Conservation (phyloP, 1,140 invertebrate genomes). For the Argopecten irradians region DNA sequence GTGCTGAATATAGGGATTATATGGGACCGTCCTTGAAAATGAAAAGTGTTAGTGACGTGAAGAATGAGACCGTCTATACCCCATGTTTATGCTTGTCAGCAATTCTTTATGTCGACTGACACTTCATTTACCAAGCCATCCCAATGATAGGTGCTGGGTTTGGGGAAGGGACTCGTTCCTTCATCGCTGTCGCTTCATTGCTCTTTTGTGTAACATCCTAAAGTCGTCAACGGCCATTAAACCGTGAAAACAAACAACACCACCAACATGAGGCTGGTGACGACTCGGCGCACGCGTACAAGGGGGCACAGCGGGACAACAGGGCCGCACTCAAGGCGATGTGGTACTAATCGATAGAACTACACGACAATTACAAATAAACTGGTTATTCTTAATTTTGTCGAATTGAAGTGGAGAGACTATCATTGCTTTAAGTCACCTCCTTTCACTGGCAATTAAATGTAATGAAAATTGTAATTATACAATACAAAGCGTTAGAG, state of each 20-base stretch:
- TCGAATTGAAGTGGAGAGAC: slow-evolving; percentile 35
- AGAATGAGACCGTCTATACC: slow-evolving; percentile 31
- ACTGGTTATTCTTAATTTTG: slow-evolving; percentile 39
- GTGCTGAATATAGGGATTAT: slow-evolving; percentile 27
- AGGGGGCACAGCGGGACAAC: neutral
- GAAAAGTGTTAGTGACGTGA: slow-evolving; percentile 25
- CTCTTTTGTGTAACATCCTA: slow-evolving; percentile 39
- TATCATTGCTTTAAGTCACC: slow-evolving; percentile 34
- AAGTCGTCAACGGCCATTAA: slow-evolving; percentile 25
- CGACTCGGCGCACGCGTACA: slow-evolving; percentile 7
- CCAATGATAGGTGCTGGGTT: slow-evolving; percentile 33
- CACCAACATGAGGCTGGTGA: slow-evolving; percentile 23
- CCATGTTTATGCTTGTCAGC: slow-evolving; percentile 49
- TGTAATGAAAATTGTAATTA: slow-evolving; percentile 53
- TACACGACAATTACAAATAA: slow-evolving; percentile 44
- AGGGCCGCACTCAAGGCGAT: neutral
- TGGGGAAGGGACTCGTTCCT: slow-evolving; percentile 29
- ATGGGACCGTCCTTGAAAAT: slow-evolving; percentile 9
- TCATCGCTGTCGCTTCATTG: slow-evolving; percentile 34
- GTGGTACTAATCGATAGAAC: slow-evolving; percentile 31
- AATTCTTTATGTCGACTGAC: slow-evolving; percentile 43
- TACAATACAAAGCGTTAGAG: slow-evolving; percentile 44
- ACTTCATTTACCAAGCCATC: slow-evolving; percentile 50
- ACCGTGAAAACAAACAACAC: slow-evolving; percentile 37
- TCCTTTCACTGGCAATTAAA: slow-evolving; percentile 52